Evolutionary conservation across 2,888 invertebrate species (phyloP).

Genomic region (Caenorhabditis sinica): DNA sequence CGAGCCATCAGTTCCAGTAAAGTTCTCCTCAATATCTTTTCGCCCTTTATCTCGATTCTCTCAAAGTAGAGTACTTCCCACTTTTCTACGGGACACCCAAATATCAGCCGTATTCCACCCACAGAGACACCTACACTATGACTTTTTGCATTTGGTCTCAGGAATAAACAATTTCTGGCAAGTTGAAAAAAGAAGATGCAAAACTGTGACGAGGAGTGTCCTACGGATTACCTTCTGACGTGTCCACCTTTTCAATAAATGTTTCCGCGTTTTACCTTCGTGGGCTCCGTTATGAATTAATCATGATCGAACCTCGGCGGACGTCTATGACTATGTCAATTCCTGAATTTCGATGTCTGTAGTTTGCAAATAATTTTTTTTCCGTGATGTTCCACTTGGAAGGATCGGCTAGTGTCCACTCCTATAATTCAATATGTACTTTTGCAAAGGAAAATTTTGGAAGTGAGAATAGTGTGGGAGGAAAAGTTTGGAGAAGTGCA

Average conservation of each 20-base stretch:
- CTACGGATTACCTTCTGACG: slow-evolving; percentile 51
- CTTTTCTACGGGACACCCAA: neutral
- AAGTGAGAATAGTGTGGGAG: neutral
- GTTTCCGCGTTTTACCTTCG: slow-evolving; percentile 45
- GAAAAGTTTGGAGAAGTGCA: slow-evolving; percentile 40
- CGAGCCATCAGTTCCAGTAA: slow-evolving; percentile 46
- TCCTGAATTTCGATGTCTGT: neutral
- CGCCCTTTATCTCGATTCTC: slow-evolving; percentile 26
- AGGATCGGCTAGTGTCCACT: neutral
- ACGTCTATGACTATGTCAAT: neutral
- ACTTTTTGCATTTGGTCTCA: slow-evolving; percentile 33
- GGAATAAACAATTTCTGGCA: slow-evolving; percentile 43
- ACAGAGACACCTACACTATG: slow-evolving; percentile 48
- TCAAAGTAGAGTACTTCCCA: slow-evolving; percentile 27
- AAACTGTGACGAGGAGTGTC: slow-evolving; percentile 37
- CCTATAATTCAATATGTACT: neutral
- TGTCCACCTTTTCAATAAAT: slow-evolving; percentile 19
- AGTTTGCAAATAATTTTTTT: slow-evolving; percentile 18
- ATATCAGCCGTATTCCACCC: slow-evolving; percentile 38
- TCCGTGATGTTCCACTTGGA: slow-evolving; percentile 27
- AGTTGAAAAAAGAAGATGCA: slow-evolving; percentile 47
- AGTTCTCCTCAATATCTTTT: slow-evolving; percentile 30
- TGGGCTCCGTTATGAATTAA: slow-evolving; percentile 42
- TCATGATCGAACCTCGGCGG: slow-evolving; percentile 29
- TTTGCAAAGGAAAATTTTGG: slow-evolving; percentile 23